phyloP scores from a whole-genome alignment of 2,797 vertebrate species.

The Sternotherus odoratus region DNA sequence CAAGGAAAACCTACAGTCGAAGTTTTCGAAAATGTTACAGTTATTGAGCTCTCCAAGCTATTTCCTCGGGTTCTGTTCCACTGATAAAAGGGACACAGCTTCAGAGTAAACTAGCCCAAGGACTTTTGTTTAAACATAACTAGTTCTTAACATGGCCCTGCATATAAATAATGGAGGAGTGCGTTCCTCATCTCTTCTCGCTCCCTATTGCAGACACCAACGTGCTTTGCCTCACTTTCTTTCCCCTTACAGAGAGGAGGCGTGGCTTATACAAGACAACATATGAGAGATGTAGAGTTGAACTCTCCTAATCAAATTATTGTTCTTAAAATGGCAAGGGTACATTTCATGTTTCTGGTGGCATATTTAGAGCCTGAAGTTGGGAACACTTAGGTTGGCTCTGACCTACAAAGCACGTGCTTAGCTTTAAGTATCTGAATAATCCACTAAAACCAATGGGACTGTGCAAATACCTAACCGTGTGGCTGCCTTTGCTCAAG shows the following conservation, averaged over 20 bases:
- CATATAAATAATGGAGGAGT: neutral
- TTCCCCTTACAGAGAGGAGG: neutral
- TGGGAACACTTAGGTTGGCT: neutral
- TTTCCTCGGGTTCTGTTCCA: neutral
- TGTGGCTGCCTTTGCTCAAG: conserved; percentile 20
- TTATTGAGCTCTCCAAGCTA: neutral
- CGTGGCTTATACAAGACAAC: neutral
- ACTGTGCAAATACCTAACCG: neutral
- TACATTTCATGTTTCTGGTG: conserved; percentile 17
- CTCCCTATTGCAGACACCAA: neutral
- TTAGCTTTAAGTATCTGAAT: neutral
- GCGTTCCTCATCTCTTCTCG: neutral
- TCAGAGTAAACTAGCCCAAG: neutral
- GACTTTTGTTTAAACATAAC: neutral
- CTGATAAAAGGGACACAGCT: neutral
- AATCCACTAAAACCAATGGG: neutral
- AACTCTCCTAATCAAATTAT: neutral
- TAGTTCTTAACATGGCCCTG: neutral
- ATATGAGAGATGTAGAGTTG: too few species aligned
- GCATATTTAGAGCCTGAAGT: neutral
- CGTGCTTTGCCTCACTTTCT: neutral
- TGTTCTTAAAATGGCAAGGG: neutral
- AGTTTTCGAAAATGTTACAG: neutral
- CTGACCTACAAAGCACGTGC: conserved; percentile 9
- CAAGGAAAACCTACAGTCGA: neutral